Evolutionary conservation across 2,888 invertebrate species (phyloP), one percentile per base, ranked within the genome.

Genomic region (Esperia sulphurella): DNA sequence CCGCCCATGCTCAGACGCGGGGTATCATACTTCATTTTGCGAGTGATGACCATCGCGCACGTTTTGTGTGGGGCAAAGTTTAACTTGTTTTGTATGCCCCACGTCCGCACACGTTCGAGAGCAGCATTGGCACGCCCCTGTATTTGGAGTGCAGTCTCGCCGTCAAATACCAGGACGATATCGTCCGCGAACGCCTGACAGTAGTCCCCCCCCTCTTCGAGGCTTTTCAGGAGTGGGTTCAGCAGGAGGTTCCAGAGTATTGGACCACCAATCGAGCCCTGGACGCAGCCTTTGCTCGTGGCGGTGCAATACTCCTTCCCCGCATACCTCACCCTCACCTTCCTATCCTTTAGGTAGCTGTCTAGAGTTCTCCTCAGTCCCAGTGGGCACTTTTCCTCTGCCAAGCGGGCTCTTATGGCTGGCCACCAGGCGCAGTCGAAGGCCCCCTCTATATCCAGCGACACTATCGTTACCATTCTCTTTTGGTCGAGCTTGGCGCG

Each of bases 231-330:
- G 0, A 53, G 45, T 1, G 51, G 46, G 31, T 55, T 52, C 13
- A 55, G 42, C 0, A 57, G 21, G 0, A 57, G 14, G 31, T 55
- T 57, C 57, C 55, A 55, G 0, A 52, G 30, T 0, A 48, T 52
- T 0, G 56, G 53, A 0, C 56, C 53, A 0, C 52, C 56, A 3
- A 56, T 49, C 0, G 56, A 56, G 0, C 55, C 55, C 37, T 55
- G 55, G 0, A 55, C 51, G 3, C 53, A 56, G 0, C 56, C 56
- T 14, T 51, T 53, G 8, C 0, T 33, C 3, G 43, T 43, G 3
- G 5, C 2, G 10, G 5, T 43, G 3, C 0, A 0, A 33, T 31
- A 2, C 14, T 13, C 33, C 10, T 13, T 3, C 14, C 43, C 33
- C 0, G 31, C 43, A 6, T 14, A 43, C 3, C 33, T 31, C 6